Base-by-base conservation (phyloP, 2,888 invertebrate species). In the Pseudococcus viburni region DNA sequence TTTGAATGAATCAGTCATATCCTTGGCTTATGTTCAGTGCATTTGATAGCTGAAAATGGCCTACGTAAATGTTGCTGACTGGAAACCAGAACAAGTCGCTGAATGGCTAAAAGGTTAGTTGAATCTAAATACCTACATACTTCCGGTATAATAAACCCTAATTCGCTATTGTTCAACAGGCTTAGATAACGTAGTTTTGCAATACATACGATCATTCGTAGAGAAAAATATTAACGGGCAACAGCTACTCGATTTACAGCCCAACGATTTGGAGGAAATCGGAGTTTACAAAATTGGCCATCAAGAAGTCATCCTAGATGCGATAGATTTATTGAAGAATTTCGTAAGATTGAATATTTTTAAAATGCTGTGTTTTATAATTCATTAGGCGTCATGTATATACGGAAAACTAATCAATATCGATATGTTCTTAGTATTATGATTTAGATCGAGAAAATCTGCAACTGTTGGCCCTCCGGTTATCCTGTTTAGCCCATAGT, bases 271-370 rank as follows among this genome's bases (percentile, higher is more conserved):
- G 90, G 96, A 97, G 91, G 95, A 96, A 91, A 93, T 98, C 88
- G 96, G 97, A 33, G 95, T 99, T 91, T 93, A 93, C 89, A 95
- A 96, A 91, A 94, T 99, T 89, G 98, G 98, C 12, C 98, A 98
- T 91, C 98, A 98, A 92, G 98, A 98, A 92, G 94, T 98, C 88
- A 94, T 99, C 89, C 93, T 99, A 83, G 98, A 98, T 92, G 98
- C 97, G 85, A 96, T 98, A 17, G 97, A 97, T 91, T 95, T 97
- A 90, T 93, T 99, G 84, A 93, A 96, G 90, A 96, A 97, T 92
- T 96, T 98, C 92, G 97, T 97, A 93, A 94, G 95, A 93, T 64
- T 42, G 39, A 73, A 39, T 42, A 59, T 22, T 55, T 19, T 85
- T 85, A 48, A 5, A 11, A 48, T 22, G 0, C 17, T 22, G 6